A percentile compares a stretch with the other conserved stretches of the same genome.
Evolutionary conservation across 2,888 invertebrate genomes (phyloP).

Genomic region (Eupithecia dodoneata): DNA sequence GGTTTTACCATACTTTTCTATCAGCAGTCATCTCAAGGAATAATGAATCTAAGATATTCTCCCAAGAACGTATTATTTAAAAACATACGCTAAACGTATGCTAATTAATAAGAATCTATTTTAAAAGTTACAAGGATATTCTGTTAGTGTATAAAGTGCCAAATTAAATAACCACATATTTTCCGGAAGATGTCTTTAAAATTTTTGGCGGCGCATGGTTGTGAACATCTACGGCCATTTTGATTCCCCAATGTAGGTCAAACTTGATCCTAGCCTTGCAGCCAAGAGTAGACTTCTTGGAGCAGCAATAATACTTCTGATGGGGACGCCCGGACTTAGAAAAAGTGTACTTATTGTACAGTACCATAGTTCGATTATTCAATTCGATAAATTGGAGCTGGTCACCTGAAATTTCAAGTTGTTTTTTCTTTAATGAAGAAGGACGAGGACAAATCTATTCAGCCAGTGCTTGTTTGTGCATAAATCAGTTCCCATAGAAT

Average conservation of each 20-base stretch:
- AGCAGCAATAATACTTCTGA: slow-evolving; percentile 20
- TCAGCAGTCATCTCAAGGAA: background rate
- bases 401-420: background rate
- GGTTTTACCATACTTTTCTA: background rate
- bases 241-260: background rate
- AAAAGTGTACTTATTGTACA: slow-evolving; percentile 37
- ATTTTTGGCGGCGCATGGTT: slow-evolving; percentile 49
- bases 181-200: slow-evolving; percentile 20
- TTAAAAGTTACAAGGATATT: background rate
- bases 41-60: background rate
- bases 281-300: slow-evolving; percentile 14
- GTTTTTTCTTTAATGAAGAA: background rate
- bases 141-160: background rate
- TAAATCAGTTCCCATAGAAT: no score
- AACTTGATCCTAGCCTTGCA: slow-evolving; percentile 20
- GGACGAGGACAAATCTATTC: background rate
- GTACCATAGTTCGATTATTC: slow-evolving; percentile 19
- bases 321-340: slow-evolving; percentile 21
- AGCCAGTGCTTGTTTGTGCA: background rate
- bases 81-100: background rate
- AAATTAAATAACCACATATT: slow-evolving; percentile 22
- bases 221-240: slow-evolving; percentile 42
- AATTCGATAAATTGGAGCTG: slow-evolving; percentile 21
- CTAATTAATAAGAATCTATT: background rate
- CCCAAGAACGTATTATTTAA: no score